Evolutionary conservation across 2,888 invertebrate genomes (phyloP).

Genomic region (Proisotoma minuta): DNA sequence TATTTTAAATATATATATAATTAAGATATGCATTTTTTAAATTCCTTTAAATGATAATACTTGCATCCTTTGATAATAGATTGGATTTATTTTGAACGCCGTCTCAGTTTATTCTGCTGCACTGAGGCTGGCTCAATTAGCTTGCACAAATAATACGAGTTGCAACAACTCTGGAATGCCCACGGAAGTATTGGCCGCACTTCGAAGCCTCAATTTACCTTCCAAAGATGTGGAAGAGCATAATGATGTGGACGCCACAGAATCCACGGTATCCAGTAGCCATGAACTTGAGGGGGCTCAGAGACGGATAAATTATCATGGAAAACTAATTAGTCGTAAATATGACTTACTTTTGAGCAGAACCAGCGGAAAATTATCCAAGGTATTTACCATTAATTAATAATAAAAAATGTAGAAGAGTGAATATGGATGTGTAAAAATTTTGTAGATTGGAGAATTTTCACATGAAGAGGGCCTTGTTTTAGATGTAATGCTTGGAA

Average conservation of each 20-base stretch:
- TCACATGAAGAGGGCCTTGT: conserved; percentile 49
- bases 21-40: conserved; percentile 4
- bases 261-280: conserved; percentile 43
- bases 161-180: conserved; percentile 37
- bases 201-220: conserved; percentile 44
- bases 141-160: conserved; percentile 33
- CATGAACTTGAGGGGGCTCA: conserved; percentile 46
- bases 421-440: background rate
- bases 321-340: conserved; percentile 44
- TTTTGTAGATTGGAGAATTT: conserved; percentile 49
- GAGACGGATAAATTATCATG: conserved; percentile 45
- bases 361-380: conserved; percentile 34
- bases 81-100: conserved; percentile 49
- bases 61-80: conserved; percentile 30
- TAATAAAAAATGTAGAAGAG: background rate
- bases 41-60: background rate
- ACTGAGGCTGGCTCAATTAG: conserved; percentile 49
- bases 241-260: conserved; percentile 18
- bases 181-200: conserved; percentile 37
- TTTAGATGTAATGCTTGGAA: conserved; percentile 46
- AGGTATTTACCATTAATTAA: conserved; percentile 25
- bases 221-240: conserved; percentile 24
- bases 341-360: conserved; percentile 43
- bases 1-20: background rate
- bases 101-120: conserved; percentile 51